phyloP scores from a whole-genome alignment of 2,797 vertebrate species.

The Ambastaia sidthimunki region DNA sequence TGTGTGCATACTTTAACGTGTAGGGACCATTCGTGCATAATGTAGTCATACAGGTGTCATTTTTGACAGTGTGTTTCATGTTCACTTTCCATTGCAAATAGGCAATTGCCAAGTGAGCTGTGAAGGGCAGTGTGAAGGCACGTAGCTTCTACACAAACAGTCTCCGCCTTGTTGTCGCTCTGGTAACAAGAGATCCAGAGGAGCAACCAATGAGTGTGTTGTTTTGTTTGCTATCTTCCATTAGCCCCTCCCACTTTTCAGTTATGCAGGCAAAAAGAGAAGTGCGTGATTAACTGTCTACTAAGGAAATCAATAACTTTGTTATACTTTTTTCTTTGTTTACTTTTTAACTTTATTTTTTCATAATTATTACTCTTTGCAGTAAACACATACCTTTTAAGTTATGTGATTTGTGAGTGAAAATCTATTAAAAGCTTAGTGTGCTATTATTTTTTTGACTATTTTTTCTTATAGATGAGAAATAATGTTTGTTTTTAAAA shows the following conservation, averaged over 20 bases:
- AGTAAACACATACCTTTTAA: too few relatives aligned
- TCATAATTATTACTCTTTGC: too few relatives aligned
- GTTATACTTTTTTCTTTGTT: too few relatives aligned
- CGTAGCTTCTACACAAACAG: constrained; percentile 72
- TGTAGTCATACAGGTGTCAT: constrained; percentile 71
- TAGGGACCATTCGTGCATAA: constrained; percentile 55
- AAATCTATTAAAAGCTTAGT: too few relatives aligned
- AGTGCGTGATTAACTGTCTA: constrained; percentile 55
- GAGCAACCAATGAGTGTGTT: constrained; percentile 53
- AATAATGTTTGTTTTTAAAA: too few relatives aligned
- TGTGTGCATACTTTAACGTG: constrained; percentile 57
- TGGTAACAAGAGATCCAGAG: constrained; percentile 51
- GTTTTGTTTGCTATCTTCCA: constrained; percentile 25
- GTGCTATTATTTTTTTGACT: too few relatives aligned
- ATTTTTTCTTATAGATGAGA: too few relatives aligned
- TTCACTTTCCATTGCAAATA: constrained; percentile 60
- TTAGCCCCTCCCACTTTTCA: constrained; percentile 72
- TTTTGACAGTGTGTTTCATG: constrained; percentile 55
- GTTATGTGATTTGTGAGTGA: too few relatives aligned
- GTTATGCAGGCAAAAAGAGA: constrained; percentile 70
- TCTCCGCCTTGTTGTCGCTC: constrained; percentile 57
- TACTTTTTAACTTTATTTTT: too few relatives aligned
- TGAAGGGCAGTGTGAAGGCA: constrained; percentile 81
- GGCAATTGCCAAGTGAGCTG: constrained; percentile 72
- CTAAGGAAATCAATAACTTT: constrained; percentile 41